Evolutionary conservation across 2,888 invertebrate genomes (phyloP).

Genomic region (Opisthograptis luteolata): DNA sequence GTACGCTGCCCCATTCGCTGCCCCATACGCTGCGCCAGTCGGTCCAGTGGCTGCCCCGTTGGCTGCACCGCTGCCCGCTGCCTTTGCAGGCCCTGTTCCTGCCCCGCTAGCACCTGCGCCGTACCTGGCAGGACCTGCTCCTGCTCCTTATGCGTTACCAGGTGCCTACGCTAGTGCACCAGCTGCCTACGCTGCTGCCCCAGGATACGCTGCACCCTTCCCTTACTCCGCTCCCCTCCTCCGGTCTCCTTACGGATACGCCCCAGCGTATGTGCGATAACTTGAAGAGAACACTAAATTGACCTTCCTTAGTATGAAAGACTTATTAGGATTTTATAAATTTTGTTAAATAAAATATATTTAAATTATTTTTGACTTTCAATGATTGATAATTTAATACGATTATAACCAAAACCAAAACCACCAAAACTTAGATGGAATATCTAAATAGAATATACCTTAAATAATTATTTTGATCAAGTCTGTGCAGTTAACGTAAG

Average conservation of each 20-base stretch:
- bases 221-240: constrained; percentile 53
- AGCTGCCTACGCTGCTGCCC: constrained; percentile 40
- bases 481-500: too few species aligned
- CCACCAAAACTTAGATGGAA: too few species aligned
- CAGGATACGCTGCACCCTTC: constrained; percentile 49
- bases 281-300: constrained; percentile 64
- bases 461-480: too few species aligned
- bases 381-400: too few species aligned
- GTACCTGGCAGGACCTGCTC: constrained; percentile 39
- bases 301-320: constrained; percentile 64
- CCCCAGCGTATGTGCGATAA: constrained; percentile 79
- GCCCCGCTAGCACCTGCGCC: constrained; percentile 38
- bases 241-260: constrained; percentile 59
- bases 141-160: constrained; percentile 40
- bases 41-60: constrained; percentile 39
- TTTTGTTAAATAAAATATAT: constrained; percentile 41
- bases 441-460: too few species aligned
- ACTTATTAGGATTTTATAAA: constrained; percentile 43
- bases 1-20: constrained; percentile 48
- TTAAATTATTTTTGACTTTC: constrained; percentile 17
- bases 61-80: constrained; percentile 35
- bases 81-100: constrained; percentile 44
- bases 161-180: constrained; percentile 45
- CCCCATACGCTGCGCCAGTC: constrained; percentile 48
- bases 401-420: too few species aligned